Evolutionary conservation across 2,888 invertebrate genomes (phyloP).

Genomic region (Hydropsyche betteni): DNA sequence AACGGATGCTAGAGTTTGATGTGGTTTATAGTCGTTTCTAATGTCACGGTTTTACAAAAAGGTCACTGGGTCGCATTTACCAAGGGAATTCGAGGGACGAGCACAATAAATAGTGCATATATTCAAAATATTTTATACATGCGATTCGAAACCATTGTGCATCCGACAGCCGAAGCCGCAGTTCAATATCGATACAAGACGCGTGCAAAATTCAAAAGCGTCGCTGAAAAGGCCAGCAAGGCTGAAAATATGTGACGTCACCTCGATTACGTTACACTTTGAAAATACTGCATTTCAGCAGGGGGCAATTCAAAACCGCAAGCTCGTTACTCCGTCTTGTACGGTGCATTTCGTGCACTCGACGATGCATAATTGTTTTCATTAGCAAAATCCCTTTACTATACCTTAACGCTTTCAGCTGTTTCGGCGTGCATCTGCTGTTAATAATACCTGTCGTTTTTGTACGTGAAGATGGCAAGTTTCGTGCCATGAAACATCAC

Average conservation of each 20-base stretch:
- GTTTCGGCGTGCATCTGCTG: neutral
- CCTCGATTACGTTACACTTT: too few species aligned
- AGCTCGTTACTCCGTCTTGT: conserved; percentile 9
- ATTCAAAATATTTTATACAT: neutral
- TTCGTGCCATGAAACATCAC: conserved; percentile 4
- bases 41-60: neutral
- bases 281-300: too few species aligned
- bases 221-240: too few species aligned
- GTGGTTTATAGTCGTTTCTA: neutral
- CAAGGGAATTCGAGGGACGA: too few species aligned
- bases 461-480: neutral
- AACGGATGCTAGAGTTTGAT: too few species aligned
- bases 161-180: too few species aligned
- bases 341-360: conserved; percentile 12
- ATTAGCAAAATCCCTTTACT: neutral
- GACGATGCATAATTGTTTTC: conserved; percentile 12
- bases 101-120: too few species aligned
- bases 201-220: too few species aligned
- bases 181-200: too few species aligned
- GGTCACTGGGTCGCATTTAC: conserved; percentile 19
- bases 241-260: too few species aligned
- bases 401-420: neutral
- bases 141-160: too few species aligned
- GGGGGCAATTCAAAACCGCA: neutral
- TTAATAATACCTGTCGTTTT: neutral